Evolutionary conservation across 2,113 vertebrate species (phyloP).

Genomic region (Brachionichthys hirsutus): DNA sequence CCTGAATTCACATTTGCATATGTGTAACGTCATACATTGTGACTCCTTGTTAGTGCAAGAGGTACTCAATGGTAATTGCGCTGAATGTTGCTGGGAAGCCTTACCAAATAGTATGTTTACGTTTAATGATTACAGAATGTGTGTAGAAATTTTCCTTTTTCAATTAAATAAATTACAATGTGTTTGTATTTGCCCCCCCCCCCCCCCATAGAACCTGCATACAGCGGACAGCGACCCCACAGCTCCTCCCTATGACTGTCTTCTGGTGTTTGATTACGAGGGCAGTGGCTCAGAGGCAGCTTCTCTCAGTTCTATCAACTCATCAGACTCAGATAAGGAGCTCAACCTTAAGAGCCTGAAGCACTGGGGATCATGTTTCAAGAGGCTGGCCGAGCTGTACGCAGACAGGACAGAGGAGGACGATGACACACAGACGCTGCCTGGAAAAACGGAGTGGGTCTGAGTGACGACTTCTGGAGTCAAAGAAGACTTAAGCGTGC

Average conservation of each 20-base stretch:
- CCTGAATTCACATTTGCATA: too few relatives aligned
- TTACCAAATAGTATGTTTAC: too few relatives aligned
- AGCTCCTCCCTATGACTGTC: slow-evolving; percentile 54
- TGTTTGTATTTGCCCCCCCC: neutral
- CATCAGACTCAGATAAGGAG: slow-evolving; percentile 34
- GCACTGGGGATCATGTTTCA: slow-evolving; percentile 53
- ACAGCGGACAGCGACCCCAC: slow-evolving; percentile 40
- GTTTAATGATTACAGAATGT: too few relatives aligned
- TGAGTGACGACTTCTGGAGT: neutral
- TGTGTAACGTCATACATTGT: too few relatives aligned
- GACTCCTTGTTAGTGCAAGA: too few relatives aligned
- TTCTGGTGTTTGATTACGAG: slow-evolving; percentile 61
- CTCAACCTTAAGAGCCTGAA: slow-evolving; percentile 40
- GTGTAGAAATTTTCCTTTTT: too few relatives aligned
- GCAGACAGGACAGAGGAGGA: slow-evolving; percentile 26
- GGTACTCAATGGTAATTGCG: too few relatives aligned
- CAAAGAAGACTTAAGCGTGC: too few relatives aligned
- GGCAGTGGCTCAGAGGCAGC: slow-evolving; percentile 19
- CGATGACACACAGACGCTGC: slow-evolving; percentile 46
- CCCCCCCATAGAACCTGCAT: slow-evolving; percentile 38
- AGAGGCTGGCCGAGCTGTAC: slow-evolving; percentile 54
- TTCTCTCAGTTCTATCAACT: slow-evolving; percentile 55
- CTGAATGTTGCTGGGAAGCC: too few relatives aligned
- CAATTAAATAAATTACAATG: too few relatives aligned
- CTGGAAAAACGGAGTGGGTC: slow-evolving; percentile 55